Conservation (phyloP, 1,140 invertebrate species). For the Patella vulgata region DNA sequence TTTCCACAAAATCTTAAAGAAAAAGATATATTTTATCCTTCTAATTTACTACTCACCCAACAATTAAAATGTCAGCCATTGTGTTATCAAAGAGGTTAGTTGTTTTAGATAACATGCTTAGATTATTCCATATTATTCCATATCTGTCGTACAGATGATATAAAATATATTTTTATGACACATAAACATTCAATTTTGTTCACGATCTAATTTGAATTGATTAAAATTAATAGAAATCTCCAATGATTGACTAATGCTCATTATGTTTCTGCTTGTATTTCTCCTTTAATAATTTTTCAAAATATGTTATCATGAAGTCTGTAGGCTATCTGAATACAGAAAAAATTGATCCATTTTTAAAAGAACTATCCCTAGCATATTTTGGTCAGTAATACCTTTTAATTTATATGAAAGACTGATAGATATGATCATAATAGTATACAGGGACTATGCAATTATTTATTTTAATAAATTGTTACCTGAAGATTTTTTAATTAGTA, state of each 20-base stretch:
- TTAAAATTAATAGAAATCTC: background rate
- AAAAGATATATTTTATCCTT: constrained; percentile 11
- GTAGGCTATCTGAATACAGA: too few relatives aligned
- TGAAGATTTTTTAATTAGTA: background rate
- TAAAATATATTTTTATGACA: background rate
- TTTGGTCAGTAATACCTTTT: too few relatives aligned
- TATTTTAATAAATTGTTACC: too few relatives aligned
- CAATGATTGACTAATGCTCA: background rate
- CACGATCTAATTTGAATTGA: background rate
- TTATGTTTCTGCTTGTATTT: background rate
- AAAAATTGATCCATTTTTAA: too few relatives aligned
- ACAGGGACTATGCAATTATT: too few relatives aligned
- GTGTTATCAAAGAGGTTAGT: constrained; percentile 34
- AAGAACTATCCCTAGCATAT: too few relatives aligned
- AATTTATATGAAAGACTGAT: too few relatives aligned
- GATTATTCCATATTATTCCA: background rate
- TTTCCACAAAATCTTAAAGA: constrained; percentile 16
- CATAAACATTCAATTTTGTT: background rate
- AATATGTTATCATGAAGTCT: too few relatives aligned
- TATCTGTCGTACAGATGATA: background rate
- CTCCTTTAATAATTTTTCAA: too few relatives aligned
- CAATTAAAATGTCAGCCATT: constrained; percentile 27
- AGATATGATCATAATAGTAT: too few relatives aligned
- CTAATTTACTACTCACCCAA: constrained; percentile 10
- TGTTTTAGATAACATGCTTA: background rate